Conservation (phyloP, 37 sponge, comb jelly and placozoan species). For the Aplysina aerophoba region DNA sequence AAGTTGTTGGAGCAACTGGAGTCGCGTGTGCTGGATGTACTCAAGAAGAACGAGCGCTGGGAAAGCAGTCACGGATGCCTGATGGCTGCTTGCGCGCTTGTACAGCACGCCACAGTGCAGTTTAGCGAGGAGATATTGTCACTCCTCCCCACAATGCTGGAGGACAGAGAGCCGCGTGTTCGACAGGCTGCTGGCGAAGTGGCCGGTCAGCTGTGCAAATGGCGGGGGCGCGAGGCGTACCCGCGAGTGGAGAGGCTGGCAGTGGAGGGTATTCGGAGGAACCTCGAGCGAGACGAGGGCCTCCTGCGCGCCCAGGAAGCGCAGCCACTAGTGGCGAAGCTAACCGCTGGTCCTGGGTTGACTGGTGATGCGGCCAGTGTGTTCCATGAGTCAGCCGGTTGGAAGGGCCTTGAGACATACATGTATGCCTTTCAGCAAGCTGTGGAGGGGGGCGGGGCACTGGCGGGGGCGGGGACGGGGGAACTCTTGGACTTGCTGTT, state of each 20-base stretch:
- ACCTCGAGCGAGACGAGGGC: constrained; percentile 66
- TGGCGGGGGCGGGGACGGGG: constrained; percentile 66
- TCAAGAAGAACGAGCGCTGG: constrained; percentile 34
- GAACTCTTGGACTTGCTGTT: constrained; percentile 85
- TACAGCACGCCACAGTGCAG: background rate
- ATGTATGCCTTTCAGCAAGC: constrained; percentile 81
- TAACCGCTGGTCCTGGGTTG: background rate
- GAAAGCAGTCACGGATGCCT: constrained; percentile 72
- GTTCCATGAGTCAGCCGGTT: constrained; percentile 96
- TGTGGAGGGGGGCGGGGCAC: constrained; percentile 73
- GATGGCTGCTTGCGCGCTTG: constrained; percentile 37
- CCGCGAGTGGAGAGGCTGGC: constrained; percentile 29
- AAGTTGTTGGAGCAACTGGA: constrained; percentile 20
- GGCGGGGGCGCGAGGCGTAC: constrained; percentile 45
- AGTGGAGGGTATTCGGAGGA: constrained; percentile 45
- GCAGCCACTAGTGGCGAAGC: constrained; percentile 4
- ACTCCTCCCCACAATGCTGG: constrained; percentile 51
- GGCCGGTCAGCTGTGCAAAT: constrained; percentile 57
- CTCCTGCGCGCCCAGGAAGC: background rate
- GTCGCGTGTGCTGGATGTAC: background rate
- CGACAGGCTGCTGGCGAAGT: constrained; percentile 73
- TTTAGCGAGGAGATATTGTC: constrained; percentile 28
- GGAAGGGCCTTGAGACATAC: constrained; percentile 89
- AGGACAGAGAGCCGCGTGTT: constrained; percentile 62
- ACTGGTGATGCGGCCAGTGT: constrained; percentile 48